Evolutionary conservation across 2,797 vertebrate genomes (phyloP).

Genomic region (Enteromius afrohamiltoni): DNA sequence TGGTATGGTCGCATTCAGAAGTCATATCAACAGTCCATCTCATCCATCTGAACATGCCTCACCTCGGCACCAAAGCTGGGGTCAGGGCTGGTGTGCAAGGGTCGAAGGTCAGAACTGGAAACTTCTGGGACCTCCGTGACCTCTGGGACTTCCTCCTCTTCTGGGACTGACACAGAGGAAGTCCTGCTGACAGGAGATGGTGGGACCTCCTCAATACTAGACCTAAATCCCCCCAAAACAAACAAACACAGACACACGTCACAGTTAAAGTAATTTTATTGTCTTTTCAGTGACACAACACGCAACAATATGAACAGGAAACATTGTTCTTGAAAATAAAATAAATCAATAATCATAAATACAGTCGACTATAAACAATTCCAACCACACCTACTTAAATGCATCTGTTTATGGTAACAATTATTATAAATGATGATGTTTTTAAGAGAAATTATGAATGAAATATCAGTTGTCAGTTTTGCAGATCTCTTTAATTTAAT

Average conservation of each 20-base stretch:
- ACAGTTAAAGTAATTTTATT: constrained; percentile 6
- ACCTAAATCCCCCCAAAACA: constrained; percentile 57
- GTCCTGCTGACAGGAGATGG: constrained; percentile 61
- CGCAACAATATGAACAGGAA: neutral
- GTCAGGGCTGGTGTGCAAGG: constrained; percentile 78
- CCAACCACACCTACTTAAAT: neutral
- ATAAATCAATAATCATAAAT: neutral
- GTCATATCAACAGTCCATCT: neutral
- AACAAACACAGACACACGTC: constrained; percentile 4
- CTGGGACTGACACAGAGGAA: constrained; percentile 43
- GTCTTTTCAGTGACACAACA: neutral
- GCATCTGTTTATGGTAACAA: neutral
- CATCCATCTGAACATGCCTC: constrained; percentile 13
- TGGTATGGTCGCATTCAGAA: neutral
- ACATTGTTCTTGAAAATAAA: neutral
- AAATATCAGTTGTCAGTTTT: neutral
- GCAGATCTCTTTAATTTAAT: neutral
- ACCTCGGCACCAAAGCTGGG: constrained; percentile 85
- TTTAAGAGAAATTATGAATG: neutral
- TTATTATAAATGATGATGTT: neutral
- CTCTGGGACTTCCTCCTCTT: constrained; percentile 41
- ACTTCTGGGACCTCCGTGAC: constrained; percentile 63
- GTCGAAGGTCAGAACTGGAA: constrained; percentile 60
- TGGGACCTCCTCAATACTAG: constrained; percentile 67
- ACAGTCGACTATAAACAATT: neutral